Evolutionary conservation across 2,797 vertebrate species (phyloP).

Genomic region (Aeoliscus strigatus): DNA sequence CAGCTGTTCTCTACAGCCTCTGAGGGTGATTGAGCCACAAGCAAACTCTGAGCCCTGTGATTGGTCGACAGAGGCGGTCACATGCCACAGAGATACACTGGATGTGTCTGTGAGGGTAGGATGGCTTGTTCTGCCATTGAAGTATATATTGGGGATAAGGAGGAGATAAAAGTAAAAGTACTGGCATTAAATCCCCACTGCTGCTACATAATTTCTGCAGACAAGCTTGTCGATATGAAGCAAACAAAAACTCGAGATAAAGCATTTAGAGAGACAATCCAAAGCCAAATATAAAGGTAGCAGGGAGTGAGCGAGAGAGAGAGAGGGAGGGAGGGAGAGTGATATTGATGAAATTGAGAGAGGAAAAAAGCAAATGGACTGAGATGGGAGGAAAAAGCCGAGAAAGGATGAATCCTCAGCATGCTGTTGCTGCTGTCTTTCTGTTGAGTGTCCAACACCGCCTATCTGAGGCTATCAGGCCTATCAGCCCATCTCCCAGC

Average conservation of each 20-base stretch:
- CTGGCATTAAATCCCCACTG: constrained; percentile 29
- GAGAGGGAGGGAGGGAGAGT: too few relatives aligned
- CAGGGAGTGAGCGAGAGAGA: constrained; percentile 35
- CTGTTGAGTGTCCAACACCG: constrained; percentile 73
- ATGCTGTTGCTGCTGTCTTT: constrained; percentile 72
- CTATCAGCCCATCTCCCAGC: constrained; percentile 82
- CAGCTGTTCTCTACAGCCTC: constrained; percentile 38
- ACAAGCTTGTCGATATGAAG: constrained; percentile 24
- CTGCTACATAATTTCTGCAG: constrained; percentile 28
- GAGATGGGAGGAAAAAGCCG: constrained; percentile 29
- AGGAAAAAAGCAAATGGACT: constrained; percentile 44
- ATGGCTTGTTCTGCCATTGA: constrained; percentile 47
- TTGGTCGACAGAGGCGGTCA: constrained; percentile 63
- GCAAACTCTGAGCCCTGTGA: constrained; percentile 34
- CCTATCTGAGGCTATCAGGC: constrained; percentile 67
- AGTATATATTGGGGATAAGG: constrained; percentile 45
- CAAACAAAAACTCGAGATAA: constrained; percentile 17
- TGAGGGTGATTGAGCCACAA: constrained; percentile 42
- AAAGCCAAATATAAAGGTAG: constrained; percentile 41
- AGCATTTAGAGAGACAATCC: constrained; percentile 19
- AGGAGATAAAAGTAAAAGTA: constrained; percentile 28
- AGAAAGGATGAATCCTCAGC: constrained; percentile 59
- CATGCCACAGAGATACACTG: constrained; percentile 68
- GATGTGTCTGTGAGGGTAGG: constrained; percentile 25
- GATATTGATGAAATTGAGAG: constrained; percentile 13